These are phyloP conservation scores for Gerosis bhagava DNA, from an alignment of 2,888 invertebrate genomes.

Conservation along the genomic window DNA sequence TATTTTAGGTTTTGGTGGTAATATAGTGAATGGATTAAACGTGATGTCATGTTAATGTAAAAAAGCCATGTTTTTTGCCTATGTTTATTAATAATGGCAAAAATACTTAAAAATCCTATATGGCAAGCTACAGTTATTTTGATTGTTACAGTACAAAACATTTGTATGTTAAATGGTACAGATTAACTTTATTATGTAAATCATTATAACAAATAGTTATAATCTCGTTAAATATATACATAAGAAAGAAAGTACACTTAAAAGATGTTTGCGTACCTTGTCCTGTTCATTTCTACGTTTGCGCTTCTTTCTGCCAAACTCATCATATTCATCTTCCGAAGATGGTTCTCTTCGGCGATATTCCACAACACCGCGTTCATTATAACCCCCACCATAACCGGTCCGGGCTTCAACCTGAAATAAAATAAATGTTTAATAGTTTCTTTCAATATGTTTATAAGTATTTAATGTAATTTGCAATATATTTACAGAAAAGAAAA, in stretches of 20 bases:
- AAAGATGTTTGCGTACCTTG: conserved; percentile 44
- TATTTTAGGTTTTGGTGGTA: conserved; percentile 27
- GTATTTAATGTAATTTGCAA: too few relatives aligned
- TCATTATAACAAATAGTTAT: background rate
- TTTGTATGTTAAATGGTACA: conserved; percentile 1
- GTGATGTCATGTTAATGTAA: too few relatives aligned
- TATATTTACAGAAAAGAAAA: too few relatives aligned
- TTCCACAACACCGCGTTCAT: conserved; percentile 97
- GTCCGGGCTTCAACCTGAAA: conserved; percentile 86
- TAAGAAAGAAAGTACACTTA: background rate
- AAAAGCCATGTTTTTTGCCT: too few relatives aligned
- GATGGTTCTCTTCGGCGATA: conserved; percentile 94
- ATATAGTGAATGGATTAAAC: conserved; percentile 9
- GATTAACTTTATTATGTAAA: background rate
- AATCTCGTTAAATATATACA: too few relatives aligned
- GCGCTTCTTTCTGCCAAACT: conserved; percentile 89
- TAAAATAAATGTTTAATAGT: too few relatives aligned
- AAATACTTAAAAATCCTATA: background rate
- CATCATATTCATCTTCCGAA: conserved; percentile 98
- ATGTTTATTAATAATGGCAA: background rate
- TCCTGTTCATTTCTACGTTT: conserved; percentile 56
- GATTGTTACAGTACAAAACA: background rate
- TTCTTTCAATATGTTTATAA: too few relatives aligned
- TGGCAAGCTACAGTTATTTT: background rate
- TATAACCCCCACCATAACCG: conserved; percentile 95